These are phyloP conservation scores for Barnardius zonarius DNA, from an alignment of 2,113 vertebrate species.

Conservation along the genomic window DNA sequence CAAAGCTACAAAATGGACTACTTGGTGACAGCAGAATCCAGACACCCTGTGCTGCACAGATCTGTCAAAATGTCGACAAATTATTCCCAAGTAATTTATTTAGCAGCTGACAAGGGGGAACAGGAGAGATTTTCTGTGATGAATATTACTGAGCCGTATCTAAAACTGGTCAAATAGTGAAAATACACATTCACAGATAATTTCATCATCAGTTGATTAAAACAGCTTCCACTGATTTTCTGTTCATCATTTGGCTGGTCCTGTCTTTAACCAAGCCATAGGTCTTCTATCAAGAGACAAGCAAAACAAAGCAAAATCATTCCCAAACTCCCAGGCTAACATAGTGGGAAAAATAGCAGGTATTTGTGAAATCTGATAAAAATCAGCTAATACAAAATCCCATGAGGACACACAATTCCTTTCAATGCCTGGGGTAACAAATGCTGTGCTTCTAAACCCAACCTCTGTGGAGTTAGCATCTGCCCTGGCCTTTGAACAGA, in stretches of 20 bases:
- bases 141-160: not conserved
- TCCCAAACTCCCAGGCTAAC: not conserved
- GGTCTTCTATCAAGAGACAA: not conserved
- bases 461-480: not conserved
- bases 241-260: not conserved
- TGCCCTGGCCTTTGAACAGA: constrained; percentile 32
- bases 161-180: not conserved
- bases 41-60: not conserved
- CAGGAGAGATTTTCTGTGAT: not conserved
- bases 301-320: not conserved
- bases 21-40: not conserved
- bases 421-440: not conserved
- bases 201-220: constrained; percentile 19
- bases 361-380: not conserved
- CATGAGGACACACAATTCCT: not conserved
- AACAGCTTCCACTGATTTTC: not conserved
- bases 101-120: not conserved
- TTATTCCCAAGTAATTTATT: not conserved
- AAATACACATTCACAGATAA: constrained; percentile 6
- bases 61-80: not conserved
- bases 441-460: not conserved
- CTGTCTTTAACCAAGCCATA: not conserved
- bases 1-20: not conserved
- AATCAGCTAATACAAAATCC: not conserved
- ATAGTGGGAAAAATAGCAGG: not conserved